Evolutionary conservation across 2,797 vertebrate genomes (phyloP), one percentile per base, ranked within the genome.

Genomic region (Hoplostethus mediterraneus): DNA sequence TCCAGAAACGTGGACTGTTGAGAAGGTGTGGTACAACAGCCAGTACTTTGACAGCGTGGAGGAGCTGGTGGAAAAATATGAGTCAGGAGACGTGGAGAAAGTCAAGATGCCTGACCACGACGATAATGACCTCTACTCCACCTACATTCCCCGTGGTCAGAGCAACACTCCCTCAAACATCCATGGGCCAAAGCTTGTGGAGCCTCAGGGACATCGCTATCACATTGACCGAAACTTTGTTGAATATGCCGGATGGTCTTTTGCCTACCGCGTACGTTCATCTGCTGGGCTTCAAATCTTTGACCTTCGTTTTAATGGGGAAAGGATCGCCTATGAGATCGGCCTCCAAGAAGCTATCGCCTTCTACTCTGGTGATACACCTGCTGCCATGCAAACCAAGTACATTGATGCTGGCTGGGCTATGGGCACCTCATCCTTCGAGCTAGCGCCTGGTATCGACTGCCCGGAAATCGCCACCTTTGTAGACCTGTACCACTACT

Each of bases 321-420:
- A 98, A 83, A 94, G 95, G 0, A 75, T 99, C 0, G 97, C 97
- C 40, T 99, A 97, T 0, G 98, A 99, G 86, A 77, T 98, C 68
- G 95, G 97, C 38, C 80, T 99, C 44, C 98, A 99, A 81, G 98
- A 99, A 79, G 98, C 97, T 0, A 78, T 95, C 0, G 96, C 98
- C 0, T 95, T 99, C 72, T 99, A 99, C 0, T 90, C 96, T 0
- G 98, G 98, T 0, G 92, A 95, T 83, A 95, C 96, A 0, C 98
- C 98, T 0, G 96, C 96, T 0, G 95, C 94, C 81, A 97, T 98
- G 97, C 97, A 99, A 88, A 98, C 97, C 64, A 98, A 97, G 79
- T 99, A 96, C 87, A 93, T 98, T 0, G 98, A 99, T 0, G 92
- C 93, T 0, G 96, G 97, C 9, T 99, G 97, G 97, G 95, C 94